phyloP scores from a whole-genome alignment of 2,888 invertebrate genomes.

The Hydroisotoma schaefferi region DNA sequence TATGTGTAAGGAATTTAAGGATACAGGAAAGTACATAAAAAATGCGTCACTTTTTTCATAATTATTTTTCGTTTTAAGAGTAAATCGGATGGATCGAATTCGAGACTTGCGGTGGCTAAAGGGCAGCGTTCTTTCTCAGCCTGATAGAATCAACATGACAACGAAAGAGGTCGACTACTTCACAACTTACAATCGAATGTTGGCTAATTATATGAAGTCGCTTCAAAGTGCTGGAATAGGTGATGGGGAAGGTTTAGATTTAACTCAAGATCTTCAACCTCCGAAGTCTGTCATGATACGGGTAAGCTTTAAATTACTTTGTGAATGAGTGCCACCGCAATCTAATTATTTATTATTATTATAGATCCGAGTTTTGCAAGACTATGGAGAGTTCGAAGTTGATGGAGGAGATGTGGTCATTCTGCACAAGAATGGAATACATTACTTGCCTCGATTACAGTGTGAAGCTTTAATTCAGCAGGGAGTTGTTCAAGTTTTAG shows the following conservation, averaged over 20 bases:
- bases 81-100: slow-evolving; percentile 74
- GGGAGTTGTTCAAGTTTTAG: slow-evolving; percentile 66
- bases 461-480: slow-evolving; percentile 87
- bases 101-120: slow-evolving; percentile 92
- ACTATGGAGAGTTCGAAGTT: slow-evolving; percentile 91
- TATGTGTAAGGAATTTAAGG: slow-evolving; percentile 58
- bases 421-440: slow-evolving; percentile 85
- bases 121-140: slow-evolving; percentile 83
- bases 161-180: slow-evolving; percentile 85
- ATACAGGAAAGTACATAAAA: not conserved
- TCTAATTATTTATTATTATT: not conserved
- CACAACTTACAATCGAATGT: slow-evolving; percentile 75
- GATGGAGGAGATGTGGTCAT: slow-evolving; percentile 88
- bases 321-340: not conserved
- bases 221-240: slow-evolving; percentile 72
- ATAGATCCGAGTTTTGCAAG: slow-evolving; percentile 71
- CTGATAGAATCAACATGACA: slow-evolving; percentile 73
- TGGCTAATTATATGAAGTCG: slow-evolving; percentile 85
- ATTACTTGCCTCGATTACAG: slow-evolving; percentile 80
- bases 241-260: slow-evolving; percentile 82
- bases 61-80: slow-evolving; percentile 52
- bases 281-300: slow-evolving; percentile 90
- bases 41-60: not conserved
- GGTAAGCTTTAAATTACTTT: slow-evolving; percentile 57
- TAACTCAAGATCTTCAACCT: slow-evolving; percentile 81